Percentiles rank a stretch among this genome's conserved stretches.
phyloP scores from a whole-genome alignment of 2,113 vertebrate species.

The Thalassarche chlororhynchos region DNA sequence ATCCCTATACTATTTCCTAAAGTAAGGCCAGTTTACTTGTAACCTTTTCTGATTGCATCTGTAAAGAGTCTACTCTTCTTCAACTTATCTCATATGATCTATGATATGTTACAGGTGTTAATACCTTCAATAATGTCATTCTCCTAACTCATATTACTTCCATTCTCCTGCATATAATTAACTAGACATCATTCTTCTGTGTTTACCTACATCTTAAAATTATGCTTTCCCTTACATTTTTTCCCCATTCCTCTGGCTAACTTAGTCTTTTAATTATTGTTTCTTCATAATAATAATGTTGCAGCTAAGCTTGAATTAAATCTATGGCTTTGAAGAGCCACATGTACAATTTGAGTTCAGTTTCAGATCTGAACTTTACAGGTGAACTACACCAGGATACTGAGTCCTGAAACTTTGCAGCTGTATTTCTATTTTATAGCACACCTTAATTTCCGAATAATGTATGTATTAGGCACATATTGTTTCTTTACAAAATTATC shows the following conservation, averaged over 20 bases:
- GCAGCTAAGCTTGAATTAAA: conserved; percentile 38
- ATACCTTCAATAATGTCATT: not conserved
- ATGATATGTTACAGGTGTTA: not conserved
- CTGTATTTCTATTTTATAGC: not conserved
- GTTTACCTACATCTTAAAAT: conserved; percentile 40
- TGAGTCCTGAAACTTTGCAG: not conserved
- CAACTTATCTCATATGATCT: not conserved
- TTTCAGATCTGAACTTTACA: not conserved
- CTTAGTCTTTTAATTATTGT: conserved; percentile 26
- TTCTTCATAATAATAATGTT: conserved; percentile 32
- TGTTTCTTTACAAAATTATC: not conserved
- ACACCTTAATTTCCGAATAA: not conserved
- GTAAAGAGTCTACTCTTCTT: not conserved
- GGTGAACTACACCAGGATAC: not conserved
- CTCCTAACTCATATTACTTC: not conserved
- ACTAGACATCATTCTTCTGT: not conserved
- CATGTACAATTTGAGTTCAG: not conserved
- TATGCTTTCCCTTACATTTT: not conserved
- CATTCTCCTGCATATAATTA: conserved; percentile 27
- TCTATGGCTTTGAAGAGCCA: not conserved
- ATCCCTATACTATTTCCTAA: not conserved
- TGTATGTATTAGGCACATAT: not conserved
- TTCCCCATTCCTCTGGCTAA: not conserved
- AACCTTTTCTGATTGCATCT: not conserved
- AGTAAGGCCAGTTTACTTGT: not conserved